Evolutionary conservation across 2,888 invertebrate genomes (phyloP), one percentile per base, ranked within the genome.

Genomic region (Bursaphelenchus okinawaensis): DNA sequence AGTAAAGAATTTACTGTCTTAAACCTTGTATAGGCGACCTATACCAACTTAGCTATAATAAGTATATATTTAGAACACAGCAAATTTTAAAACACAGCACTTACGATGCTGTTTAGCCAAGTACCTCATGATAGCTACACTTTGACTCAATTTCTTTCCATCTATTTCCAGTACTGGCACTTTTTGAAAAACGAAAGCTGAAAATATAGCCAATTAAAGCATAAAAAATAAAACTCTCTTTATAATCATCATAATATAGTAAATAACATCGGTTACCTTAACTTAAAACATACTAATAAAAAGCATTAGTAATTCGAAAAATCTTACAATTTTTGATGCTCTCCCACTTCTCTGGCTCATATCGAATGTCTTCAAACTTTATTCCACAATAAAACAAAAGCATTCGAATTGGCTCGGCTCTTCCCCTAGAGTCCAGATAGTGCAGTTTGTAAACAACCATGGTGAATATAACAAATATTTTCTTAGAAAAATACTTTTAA

Each of bases 391-490:
- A 62, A 55, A 62, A 62, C 27, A 68, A 58, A 26, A 68, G 22
- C 26, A 68, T 22, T 4, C 68, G 62, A 52, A 69, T 69, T 7
- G 68, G 26, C 29, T 68, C 68, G 12, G 57, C 68, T 20, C 67
- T 52, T 22, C 68, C 63, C 9, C 68, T 67, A 0, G 68, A 31
- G 27, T 52, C 58, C 26, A 68, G 62, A 58, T 68, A 68, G 52
- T 63, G 52, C 19, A 68, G 56, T 55, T 58, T 65, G 67, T 68
- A 68, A 22, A 55, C 68, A 22, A 55, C 66, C 75, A 75, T 75
- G 6, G 40, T n/a, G n/a, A n/a, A n/a, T n/a, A n/a, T n/a, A n/a
- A n/a, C n/a, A n/a, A n/a, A n/a, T n/a, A n/a, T n/a, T n/a, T n/a
- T n/a, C n/a, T n/a, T n/a, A n/a, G n/a, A n/a, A n/a, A n/a, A n/a